Evolutionary conservation across 2,888 invertebrate species (phyloP).

Genomic region (Dasysyrphus tricinctus): DNA sequence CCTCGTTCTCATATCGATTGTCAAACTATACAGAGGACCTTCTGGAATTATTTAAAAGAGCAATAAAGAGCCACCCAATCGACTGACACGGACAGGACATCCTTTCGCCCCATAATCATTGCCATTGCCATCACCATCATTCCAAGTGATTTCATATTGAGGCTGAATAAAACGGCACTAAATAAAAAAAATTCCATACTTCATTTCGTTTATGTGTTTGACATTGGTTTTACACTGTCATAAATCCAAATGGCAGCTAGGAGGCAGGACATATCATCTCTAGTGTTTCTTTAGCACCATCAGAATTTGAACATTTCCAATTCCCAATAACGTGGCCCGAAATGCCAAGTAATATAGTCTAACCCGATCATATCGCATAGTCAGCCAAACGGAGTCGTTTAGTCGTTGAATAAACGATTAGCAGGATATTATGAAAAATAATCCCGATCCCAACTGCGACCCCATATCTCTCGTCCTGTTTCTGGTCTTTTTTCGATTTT

Average conservation of each 20-base stretch:
- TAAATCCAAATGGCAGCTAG: constrained; percentile 57
- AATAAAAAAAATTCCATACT: constrained; percentile 29
- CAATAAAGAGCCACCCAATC: constrained; percentile 52
- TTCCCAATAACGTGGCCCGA: constrained; percentile 30
- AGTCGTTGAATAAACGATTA: constrained; percentile 71
- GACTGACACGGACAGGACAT: constrained; percentile 10
- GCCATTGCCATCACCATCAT: constrained; percentile 8
- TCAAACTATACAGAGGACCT: constrained; percentile 45
- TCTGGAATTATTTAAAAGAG: constrained; percentile 68
- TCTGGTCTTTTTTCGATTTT: not conserved
- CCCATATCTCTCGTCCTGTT: not conserved
- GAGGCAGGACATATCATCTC: constrained; percentile 6
- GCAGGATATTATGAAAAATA: constrained; percentile 70
- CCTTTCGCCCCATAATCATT: constrained; percentile 3
- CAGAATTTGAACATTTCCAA: constrained; percentile 23
- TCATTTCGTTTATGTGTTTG: constrained; percentile 63
- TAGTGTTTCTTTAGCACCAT: constrained; percentile 33
- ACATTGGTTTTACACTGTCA: constrained; percentile 64
- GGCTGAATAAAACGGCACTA: constrained; percentile 11
- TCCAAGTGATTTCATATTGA: constrained; percentile 33
- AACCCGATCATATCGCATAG: constrained; percentile 16
- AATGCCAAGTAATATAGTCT: constrained; percentile 32
- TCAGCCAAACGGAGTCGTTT: constrained; percentile 46
- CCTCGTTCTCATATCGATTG: constrained; percentile 25
- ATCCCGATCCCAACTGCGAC: constrained; percentile 33